Conservation (phyloP, 2,797 vertebrate genomes). For the Vireo griseus region DNA sequence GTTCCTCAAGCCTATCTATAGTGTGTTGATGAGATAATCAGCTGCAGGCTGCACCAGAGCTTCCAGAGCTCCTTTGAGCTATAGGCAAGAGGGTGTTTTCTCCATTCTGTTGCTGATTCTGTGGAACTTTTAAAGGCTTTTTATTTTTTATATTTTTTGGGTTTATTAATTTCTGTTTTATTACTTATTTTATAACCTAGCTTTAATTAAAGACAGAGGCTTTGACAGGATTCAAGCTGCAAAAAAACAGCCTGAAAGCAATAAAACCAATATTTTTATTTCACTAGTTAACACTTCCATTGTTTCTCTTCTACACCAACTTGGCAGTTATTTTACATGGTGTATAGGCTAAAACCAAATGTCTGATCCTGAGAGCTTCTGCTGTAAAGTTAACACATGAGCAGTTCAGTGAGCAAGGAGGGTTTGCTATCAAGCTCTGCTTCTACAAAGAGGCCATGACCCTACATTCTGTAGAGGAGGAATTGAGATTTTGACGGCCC, state of each 20-base stretch:
- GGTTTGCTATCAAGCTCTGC: neutral
- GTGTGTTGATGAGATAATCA: neutral
- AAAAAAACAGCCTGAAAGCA: slow-evolving; percentile 17
- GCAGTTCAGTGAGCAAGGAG: neutral
- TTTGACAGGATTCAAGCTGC: slow-evolving; percentile 2
- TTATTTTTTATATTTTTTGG: neutral
- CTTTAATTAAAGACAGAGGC: slow-evolving; percentile 36
- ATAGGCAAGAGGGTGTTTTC: neutral
- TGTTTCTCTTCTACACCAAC: neutral
- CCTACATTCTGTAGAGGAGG: neutral
- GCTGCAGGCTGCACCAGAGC: neutral
- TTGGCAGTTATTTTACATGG: neutral
- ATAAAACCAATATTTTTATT: slow-evolving; percentile 19
- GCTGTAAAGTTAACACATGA: neutral
- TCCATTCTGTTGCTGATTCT: neutral
- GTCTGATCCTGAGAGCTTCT: neutral
- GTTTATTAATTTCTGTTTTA: slow-evolving; percentile 18
- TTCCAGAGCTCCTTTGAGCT: neutral
- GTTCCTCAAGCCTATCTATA: neutral
- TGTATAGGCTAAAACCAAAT: neutral
- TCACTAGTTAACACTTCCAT: slow-evolving; percentile 24
- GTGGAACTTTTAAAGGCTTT: neutral
- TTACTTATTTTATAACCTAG: slow-evolving; percentile 22
- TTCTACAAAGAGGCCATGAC: neutral
- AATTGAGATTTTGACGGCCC: neutral